phyloP scores from a whole-genome alignment of 37 sponge, comb jelly and placozoan species.

The Beroe ovata region DNA sequence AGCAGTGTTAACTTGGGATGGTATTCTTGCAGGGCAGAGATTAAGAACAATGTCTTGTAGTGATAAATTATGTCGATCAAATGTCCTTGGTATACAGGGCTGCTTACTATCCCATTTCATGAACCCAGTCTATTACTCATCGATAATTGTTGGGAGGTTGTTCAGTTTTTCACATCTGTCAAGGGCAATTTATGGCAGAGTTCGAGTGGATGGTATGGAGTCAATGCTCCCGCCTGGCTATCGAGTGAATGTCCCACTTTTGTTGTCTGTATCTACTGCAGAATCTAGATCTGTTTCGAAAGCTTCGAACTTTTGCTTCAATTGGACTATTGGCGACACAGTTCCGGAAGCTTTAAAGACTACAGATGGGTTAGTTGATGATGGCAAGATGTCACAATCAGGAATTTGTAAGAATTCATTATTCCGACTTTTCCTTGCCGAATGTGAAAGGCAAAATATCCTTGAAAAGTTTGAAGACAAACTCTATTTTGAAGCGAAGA shows the following conservation, averaged over 20 bases:
- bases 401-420: constrained; percentile 81
- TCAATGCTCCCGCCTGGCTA: constrained; percentile 69
- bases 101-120: constrained; percentile 85
- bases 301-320: constrained; percentile 71
- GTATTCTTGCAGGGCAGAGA: constrained; percentile 77
- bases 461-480: constrained; percentile 1
- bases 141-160: constrained; percentile 85
- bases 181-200: constrained; percentile 80
- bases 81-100: constrained; percentile 92
- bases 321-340: constrained; percentile 84
- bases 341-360: constrained; percentile 72
- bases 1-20: constrained; percentile 80
- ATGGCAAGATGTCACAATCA: constrained; percentile 68
- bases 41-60: constrained; percentile 94
- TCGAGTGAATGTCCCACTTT: constrained; percentile 71
- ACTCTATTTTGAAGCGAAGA: constrained; percentile 29
- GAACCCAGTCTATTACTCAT: constrained; percentile 83
- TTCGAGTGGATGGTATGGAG: not conserved
- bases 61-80: constrained; percentile 91
- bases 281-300: constrained; percentile 66
- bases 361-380: constrained; percentile 72
- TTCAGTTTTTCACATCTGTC: constrained; percentile 78
- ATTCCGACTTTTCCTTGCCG: constrained; percentile 73
- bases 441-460: not conserved
- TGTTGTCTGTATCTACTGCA: constrained; percentile 69